Base-by-base conservation (phyloP, 1,140 invertebrate species). In the Drosophila parvula region DNA sequence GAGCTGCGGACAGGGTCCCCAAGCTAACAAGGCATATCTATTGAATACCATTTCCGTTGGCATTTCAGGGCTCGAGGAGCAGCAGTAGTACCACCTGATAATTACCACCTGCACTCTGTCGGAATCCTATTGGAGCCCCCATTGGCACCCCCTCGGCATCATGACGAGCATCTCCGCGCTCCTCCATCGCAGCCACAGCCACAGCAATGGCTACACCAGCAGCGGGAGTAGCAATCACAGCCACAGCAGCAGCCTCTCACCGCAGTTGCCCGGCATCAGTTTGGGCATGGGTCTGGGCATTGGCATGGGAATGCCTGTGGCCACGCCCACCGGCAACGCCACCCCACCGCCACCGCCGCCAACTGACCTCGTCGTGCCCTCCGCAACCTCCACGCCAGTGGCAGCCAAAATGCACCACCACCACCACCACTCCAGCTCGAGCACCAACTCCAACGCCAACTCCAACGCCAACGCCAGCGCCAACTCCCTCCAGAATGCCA, bases 81-180 rank as follows among this genome's bases (percentile, higher is more conserved):
- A 38, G 36, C 43, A 59, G 59, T 57, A 59, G 59, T 57, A 28
- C 75, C 69, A 84, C 75, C 63, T 79, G 55, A 62, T 69, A 71
- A 71, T 71, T 62, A 85, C 78, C 70, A 86, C 71, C 79, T 86
- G 78, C 68, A 74, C 62, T 58, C 56, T 32, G 41, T 27, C n/a
- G 30, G 56, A 16, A 27, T 16, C 16, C 59, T n/a, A 18, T 32
- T 28, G 11, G 32, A 38, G 36, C 18, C 41, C 36, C 57, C 53
- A 27, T 11, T 38, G 47, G 53, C 34, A 8, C 28, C 56, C 55
- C 41, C 41, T 22, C 27, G 53, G 48, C 48, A 70, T 47, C 55
- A 88, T 88, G 84, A 71, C 84, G 55, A 88, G 84, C 80, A 88
- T 88, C 65, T 89, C 84, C 59, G 65, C 84, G 36, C 69, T 88